Percentiles rank a stretch among this genome's conserved stretches.
phyloP scores from a whole-genome alignment of 2,113 vertebrate genomes.

The Sylvilagus bachmani region DNA sequence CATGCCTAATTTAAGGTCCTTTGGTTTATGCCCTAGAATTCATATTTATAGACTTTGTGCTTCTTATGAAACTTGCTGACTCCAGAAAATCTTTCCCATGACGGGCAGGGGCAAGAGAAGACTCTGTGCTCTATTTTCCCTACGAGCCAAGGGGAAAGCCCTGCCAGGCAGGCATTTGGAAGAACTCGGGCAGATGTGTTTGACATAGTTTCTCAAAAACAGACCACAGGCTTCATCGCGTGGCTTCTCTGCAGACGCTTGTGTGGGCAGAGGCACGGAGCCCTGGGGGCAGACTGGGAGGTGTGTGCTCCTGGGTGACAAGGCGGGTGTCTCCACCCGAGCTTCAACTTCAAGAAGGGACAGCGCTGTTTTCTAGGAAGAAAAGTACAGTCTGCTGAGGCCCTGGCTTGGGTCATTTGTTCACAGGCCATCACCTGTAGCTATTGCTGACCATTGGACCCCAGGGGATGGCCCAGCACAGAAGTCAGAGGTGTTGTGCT shows the following conservation, averaged over 20 bases:
- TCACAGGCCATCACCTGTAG: not conserved
- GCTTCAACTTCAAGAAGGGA: not conserved
- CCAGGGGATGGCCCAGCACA: not conserved
- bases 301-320: not conserved
- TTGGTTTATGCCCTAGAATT: not conserved
- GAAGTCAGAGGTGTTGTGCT: not conserved
- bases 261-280: not conserved
- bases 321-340: not conserved
- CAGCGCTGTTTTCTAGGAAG: not conserved
- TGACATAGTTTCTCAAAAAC: conserved; percentile 51
- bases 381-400: not conserved
- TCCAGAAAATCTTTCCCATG: not conserved
- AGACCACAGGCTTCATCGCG: not conserved
- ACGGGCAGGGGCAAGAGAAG: not conserved
- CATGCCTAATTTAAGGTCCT: conserved; percentile 33
- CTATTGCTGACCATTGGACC: not conserved
- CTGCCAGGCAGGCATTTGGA: not conserved
- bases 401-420: not conserved
- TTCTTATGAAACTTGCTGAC: conserved; percentile 40
- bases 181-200: conserved; percentile 9
- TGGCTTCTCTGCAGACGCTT: conserved; percentile 56
- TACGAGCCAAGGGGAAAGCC: conserved; percentile 2
- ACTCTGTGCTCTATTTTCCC: not conserved
- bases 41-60: not conserved
- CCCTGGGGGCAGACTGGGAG: not conserved